These are phyloP conservation scores for Drosophila insularis DNA, from an alignment of 1,140 invertebrate genomes.

Conservation along the genomic window DNA sequence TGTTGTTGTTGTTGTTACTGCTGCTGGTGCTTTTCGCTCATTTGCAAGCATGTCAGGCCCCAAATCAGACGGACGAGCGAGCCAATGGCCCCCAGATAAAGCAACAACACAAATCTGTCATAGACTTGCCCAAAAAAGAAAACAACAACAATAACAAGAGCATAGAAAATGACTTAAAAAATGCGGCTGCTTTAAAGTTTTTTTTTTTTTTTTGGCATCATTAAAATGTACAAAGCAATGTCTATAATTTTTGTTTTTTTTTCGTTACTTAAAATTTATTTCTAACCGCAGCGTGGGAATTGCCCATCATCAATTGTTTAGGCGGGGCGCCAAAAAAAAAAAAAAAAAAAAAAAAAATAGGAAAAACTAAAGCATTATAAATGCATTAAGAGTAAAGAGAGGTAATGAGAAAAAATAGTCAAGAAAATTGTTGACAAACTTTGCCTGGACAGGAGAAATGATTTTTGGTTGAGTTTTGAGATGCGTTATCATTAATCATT, in stretches of 20 bases:
- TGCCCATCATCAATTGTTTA: conserved; percentile 72
- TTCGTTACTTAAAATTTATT: conserved; percentile 58
- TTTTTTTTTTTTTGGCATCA: conserved; percentile 65
- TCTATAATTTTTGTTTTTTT: conserved; percentile 56
- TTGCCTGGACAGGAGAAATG: background rate
- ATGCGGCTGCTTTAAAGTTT: conserved; percentile 73
- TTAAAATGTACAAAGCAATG: conserved; percentile 76
- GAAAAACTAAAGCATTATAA: conserved; percentile 70
- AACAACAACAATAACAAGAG: conserved; percentile 29
- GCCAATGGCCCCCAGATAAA: conserved; percentile 69
- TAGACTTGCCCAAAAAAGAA: conserved; percentile 71
- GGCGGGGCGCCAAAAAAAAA: conserved; percentile 51
- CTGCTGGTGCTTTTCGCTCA: conserved; percentile 46
- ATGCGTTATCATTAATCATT: conserved; percentile 8
- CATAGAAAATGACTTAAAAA: conserved; percentile 69
- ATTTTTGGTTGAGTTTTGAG: background rate
- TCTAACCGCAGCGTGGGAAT: conserved; percentile 79
- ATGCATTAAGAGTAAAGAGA: conserved; percentile 64
- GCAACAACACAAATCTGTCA: conserved; percentile 65
- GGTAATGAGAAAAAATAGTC: conserved; percentile 69
- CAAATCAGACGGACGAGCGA: conserved; percentile 52
- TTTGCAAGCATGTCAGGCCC: conserved; percentile 73
- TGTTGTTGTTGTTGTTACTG: conserved; percentile 3
- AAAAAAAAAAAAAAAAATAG: conserved; percentile 15
- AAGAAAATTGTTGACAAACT: conserved; percentile 56